Evolutionary conservation across 2,113 vertebrate species (phyloP), one percentile per base, ranked within the genome.

Genomic region (Strix uralensis): DNA sequence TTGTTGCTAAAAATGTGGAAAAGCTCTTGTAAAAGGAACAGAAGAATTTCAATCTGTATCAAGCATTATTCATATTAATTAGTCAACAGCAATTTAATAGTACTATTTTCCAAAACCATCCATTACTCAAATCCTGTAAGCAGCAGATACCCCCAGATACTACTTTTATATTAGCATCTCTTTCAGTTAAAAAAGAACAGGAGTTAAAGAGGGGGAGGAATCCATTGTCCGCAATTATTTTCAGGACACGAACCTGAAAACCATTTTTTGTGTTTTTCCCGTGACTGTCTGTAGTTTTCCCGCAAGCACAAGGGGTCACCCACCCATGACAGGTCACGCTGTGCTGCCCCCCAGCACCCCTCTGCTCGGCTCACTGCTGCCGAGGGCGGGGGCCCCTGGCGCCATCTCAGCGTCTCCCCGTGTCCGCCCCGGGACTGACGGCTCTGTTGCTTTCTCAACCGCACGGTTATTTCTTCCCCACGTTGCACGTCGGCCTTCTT

Each of bases 281-380:
- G 15, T 11, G 61, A 15, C 5, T 42, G 40, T 8, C 25, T 40
- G 1, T 7, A 2, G 54, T 14, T 27, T 46, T 42, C 47, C 65
- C 1, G 3, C 19, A 16, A 51, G 30, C 15, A 34, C 15, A 34
- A 18, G 12, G 16, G 16, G 29, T 19, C 32, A 26, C 9, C 8
- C 23, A 7, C 19, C 20, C 46, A 2, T 1, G 2, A 7, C 4
- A 3, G 58, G 21, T 3, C 15, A 4, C 5, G 0, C 15, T 2
- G 49, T 1, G 5, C 52, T 5, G 51, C 49, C 11, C n/a, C 42
- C 36, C 38, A 38, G 44, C 65, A 10, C 18, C 20, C 17, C 12
- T 15, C 18, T 5, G 14, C 12, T 7, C 11, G 25, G 9, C n/a
- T 15, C 1, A 3, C 1, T 6, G 19, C 19, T 5, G 54, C 69